Percentiles rank a stretch among this genome's conserved stretches.
These are phyloP conservation scores for Papilio helenus DNA, from an alignment of 1,140 invertebrate species.

Conservation along the genomic window DNA sequence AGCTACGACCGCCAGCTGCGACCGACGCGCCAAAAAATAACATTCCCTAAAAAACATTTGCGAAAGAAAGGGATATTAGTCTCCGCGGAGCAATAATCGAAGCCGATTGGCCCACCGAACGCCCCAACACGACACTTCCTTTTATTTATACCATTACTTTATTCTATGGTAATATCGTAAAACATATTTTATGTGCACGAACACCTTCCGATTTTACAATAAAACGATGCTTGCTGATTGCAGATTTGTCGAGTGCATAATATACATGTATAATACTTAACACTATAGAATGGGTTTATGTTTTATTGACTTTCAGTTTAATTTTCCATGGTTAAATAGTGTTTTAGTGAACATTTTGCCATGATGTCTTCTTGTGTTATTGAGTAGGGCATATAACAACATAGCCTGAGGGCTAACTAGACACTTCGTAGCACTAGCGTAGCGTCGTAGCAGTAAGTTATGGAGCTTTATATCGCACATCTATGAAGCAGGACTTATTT, in stretches of 20 bases:
- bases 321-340: not conserved
- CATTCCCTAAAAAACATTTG: slow-evolving; percentile 78
- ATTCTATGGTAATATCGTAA: slow-evolving; percentile 61
- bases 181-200: slow-evolving; percentile 59
- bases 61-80: slow-evolving; percentile 79
- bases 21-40: slow-evolving; percentile 79
- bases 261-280: not conserved
- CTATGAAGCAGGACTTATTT: not conserved
- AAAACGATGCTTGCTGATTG: slow-evolving; percentile 41
- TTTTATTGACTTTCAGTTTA: not conserved
- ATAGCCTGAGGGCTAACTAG: not conserved
- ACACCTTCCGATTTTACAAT: slow-evolving; percentile 54
- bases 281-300: slow-evolving; percentile 12
- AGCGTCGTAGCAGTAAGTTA: not conserved
- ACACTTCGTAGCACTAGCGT: not conserved
- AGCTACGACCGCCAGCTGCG: slow-evolving; percentile 73
- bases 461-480: not conserved
- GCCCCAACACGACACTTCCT: slow-evolving; percentile 67
- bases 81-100: slow-evolving; percentile 78
- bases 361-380: not conserved
- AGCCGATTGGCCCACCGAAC: slow-evolving; percentile 73
- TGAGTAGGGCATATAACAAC: not conserved
- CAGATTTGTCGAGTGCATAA: slow-evolving; percentile 21
- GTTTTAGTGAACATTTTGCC: not conserved
- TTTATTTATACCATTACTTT: slow-evolving; percentile 73